Evolutionary conservation across 92 coral and sea anemone genomes (phyloP), one percentile per base, ranked within the genome.

Genomic region (Heliopora coerulea): DNA sequence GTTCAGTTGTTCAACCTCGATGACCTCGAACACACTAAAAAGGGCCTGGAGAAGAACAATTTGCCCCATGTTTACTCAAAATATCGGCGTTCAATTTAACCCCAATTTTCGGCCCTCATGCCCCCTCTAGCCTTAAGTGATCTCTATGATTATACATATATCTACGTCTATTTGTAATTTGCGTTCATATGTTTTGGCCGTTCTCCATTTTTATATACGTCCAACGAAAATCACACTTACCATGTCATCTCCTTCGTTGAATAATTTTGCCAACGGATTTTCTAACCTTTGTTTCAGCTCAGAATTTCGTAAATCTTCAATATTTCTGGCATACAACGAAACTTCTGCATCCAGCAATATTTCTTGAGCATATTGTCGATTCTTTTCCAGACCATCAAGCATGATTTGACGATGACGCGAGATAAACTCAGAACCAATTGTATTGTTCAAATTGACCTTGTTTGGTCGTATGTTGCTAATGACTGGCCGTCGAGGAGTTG

Each of bases 321-420:
- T 80, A 34, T 56, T 29, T 68, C 78, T 30, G 52, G 74, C 73
- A 77, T 85, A 84, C 15, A 67, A 39, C 44, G 91, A 75, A 20
- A 88, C 91, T 70, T 88, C 91, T 39, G 83, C 68, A 68, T 88
- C 91, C n/a, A 88, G 65, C 20, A 88, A 69, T 9, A 78, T 79
- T 37, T 81, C 88, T 41, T 84, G 85, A 49, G 86, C 82, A 19
- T 64, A 66, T 32, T 48, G 69, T 3, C 52, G 50, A 44, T 74
- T 32, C 48, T 44, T 25, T 60, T 35, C 25, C 48, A 49, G 42
- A 11, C 63, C 64, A 2, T 83, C 52, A 29, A 60, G 39, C 31
- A 49, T 39, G 30, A 64, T 77, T 68, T 78, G 80, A 50, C 73
- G 67, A 25, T 37, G 62, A 63, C 75, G 82, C n/a, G 74, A 19